phyloP scores from a whole-genome alignment of 1,140 invertebrate species.

The Bombus haemorrhoidalis region DNA sequence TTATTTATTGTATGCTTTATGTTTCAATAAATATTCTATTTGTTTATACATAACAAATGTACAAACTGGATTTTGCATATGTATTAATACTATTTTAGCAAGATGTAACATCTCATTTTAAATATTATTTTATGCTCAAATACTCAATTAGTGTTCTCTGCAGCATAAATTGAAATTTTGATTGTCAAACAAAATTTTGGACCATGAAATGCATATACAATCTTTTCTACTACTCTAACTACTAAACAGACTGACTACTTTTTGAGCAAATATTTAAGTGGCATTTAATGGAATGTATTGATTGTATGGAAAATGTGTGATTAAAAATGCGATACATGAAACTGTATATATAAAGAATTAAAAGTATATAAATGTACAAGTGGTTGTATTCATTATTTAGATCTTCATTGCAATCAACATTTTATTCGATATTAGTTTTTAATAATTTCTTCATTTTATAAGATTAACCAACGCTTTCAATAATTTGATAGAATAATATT shows the following conservation, averaged over 20 bases:
- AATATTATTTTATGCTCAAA: constrained; percentile 9
- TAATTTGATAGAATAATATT: neutral
- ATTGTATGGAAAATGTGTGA: constrained; percentile 57
- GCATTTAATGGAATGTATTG: constrained; percentile 59
- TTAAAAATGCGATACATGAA: constrained; percentile 55
- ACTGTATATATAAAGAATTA: constrained; percentile 70
- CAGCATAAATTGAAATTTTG: constrained; percentile 32
- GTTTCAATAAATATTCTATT: constrained; percentile 23
- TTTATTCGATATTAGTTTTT: neutral
- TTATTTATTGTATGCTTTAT: constrained; percentile 39
- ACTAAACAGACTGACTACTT: constrained; percentile 79
- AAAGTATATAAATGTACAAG: constrained; percentile 64
- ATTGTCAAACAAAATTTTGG: constrained; percentile 45
- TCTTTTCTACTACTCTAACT: constrained; percentile 70
- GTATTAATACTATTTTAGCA: neutral
- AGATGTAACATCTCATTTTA: constrained; percentile 1
- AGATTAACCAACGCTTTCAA: neutral
- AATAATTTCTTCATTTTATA: neutral
- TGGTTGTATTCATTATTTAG: constrained; percentile 55
- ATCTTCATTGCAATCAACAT: neutral
- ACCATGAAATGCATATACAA: constrained; percentile 65
- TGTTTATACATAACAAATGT: constrained; percentile 16
- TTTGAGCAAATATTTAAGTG: constrained; percentile 75
- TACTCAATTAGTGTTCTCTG: neutral
- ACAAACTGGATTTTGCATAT: constrained; percentile 6